Percentiles rank a stretch among this genome's conserved stretches.
Conservation (phyloP, 2,888 invertebrate genomes). For the Spialia ferax region DNA sequence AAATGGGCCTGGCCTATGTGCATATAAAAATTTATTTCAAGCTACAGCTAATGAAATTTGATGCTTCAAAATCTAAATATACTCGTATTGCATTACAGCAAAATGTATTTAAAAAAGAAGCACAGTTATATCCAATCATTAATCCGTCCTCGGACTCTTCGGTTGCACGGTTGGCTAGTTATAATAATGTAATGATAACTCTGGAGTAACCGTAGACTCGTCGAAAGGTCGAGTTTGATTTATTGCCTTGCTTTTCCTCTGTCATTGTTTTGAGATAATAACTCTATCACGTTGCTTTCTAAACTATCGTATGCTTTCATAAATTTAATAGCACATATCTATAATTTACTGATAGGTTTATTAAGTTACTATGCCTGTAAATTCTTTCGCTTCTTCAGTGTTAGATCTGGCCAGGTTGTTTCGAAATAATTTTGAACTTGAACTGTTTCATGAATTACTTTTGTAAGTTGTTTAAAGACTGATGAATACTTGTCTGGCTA, state of each 20-base stretch:
- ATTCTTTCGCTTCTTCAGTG: not conserved
- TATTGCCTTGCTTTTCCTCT: constrained; percentile 27
- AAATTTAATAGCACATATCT: not conserved
- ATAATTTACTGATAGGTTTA: not conserved
- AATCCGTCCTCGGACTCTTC: constrained; percentile 7
- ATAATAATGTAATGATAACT: constrained; percentile 26
- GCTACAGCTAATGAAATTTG: no score
- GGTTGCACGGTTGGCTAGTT: constrained; percentile 22
- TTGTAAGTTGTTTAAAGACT: not conserved
- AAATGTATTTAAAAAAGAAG: constrained; percentile 15
- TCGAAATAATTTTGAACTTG: not conserved
- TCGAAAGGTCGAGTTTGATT: constrained; percentile 30
- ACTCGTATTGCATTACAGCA: not conserved
- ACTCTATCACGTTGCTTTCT: not conserved
- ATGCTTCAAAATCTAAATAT: no score
- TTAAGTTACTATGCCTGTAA: not conserved
- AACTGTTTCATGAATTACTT: not conserved
- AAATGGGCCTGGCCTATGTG: no score
- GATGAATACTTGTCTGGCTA: not conserved
- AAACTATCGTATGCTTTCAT: not conserved
- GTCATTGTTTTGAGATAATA: constrained; percentile 17
- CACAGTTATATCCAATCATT: constrained; percentile 21
- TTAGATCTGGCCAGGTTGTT: not conserved
- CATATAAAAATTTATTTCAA: no score
- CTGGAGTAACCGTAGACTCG: constrained; percentile 26